phyloP scores from a whole-genome alignment of 2,888 invertebrate species.

The Eulithis testata region DNA sequence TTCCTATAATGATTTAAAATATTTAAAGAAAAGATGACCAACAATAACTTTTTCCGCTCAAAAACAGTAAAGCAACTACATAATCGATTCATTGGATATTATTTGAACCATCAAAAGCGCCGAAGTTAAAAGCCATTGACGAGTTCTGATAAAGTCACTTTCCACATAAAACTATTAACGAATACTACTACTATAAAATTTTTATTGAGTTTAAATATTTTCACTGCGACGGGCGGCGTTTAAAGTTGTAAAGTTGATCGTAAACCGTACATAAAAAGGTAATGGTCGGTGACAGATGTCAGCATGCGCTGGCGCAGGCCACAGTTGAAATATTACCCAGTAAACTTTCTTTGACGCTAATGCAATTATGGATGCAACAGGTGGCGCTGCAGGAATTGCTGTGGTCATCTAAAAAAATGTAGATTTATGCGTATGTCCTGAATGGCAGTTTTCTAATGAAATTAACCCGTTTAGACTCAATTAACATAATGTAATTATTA shows the following conservation, averaged over 20 bases:
- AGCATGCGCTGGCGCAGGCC: slow-evolving; percentile 49
- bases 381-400: slow-evolving; percentile 25
- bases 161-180: slow-evolving; percentile 71
- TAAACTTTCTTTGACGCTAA: slow-evolving; percentile 34
- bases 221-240: slow-evolving; percentile 63
- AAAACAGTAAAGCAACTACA: slow-evolving; percentile 45
- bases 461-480: neutral
- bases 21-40: neutral
- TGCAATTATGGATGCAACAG: slow-evolving; percentile 31
- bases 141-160: slow-evolving; percentile 62
- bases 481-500: slow-evolving; percentile 8
- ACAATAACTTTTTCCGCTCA: slow-evolving; percentile 15
- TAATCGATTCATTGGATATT: slow-evolving; percentile 52
- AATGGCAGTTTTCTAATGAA: slow-evolving; percentile 6
- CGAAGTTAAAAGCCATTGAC: slow-evolving; percentile 58
- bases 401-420: slow-evolving; percentile 25
- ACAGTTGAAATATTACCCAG: slow-evolving; percentile 34
- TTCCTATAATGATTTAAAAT: too few species aligned
- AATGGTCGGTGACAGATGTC: slow-evolving; percentile 62
- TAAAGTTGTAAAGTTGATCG: slow-evolving; percentile 45
- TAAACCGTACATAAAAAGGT: slow-evolving; percentile 63
- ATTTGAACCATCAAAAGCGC: slow-evolving; percentile 58
- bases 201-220: slow-evolving; percentile 75
- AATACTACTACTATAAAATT: slow-evolving; percentile 69
- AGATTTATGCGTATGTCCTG: slow-evolving; percentile 28